Evolutionary conservation across 2,113 vertebrate species (phyloP).

Genomic region (Callorhinus ursinus): DNA sequence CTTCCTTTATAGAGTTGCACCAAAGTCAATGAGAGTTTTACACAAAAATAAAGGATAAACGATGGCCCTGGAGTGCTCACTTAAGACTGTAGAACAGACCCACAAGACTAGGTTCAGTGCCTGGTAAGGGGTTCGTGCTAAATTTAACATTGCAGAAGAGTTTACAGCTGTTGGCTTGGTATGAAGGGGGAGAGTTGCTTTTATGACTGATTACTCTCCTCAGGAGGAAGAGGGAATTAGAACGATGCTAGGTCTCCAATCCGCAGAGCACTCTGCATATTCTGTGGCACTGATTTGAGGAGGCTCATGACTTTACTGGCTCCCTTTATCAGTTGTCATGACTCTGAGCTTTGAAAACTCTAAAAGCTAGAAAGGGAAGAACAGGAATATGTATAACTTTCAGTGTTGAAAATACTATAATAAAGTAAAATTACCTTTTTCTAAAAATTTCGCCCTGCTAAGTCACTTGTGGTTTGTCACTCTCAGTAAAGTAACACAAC

Average conservation of each 20-base stretch:
- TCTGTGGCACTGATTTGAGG: conserved; percentile 42
- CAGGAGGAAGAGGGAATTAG: conserved; percentile 33
- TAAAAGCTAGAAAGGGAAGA: conserved; percentile 57
- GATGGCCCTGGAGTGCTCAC: not conserved
- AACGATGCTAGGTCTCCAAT: not conserved
- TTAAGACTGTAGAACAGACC: conserved; percentile 59
- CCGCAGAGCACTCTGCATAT: not conserved
- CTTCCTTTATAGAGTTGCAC: conserved; percentile 68
- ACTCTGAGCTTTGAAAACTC: conserved; percentile 64
- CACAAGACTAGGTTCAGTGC: conserved; percentile 29
- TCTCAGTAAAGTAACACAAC: conserved; percentile 70
- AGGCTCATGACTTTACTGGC: conserved; percentile 73
- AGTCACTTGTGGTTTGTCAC: conserved; percentile 74
- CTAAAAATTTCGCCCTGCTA: not conserved
- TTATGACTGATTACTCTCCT: conserved; percentile 72
- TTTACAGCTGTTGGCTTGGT: conserved; percentile 71
- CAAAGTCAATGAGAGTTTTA: conserved; percentile 69
- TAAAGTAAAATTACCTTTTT: conserved; percentile 67
- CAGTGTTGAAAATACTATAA: conserved; percentile 6
- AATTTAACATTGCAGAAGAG: conserved; percentile 69
- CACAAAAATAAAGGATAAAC: conserved; percentile 54
- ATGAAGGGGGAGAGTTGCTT: conserved; percentile 50
- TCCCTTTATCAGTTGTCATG: conserved; percentile 60
- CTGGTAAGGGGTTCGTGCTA: not conserved
- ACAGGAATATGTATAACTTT: conserved; percentile 48